A percentile compares a stretch with the other conserved stretches of the same genome.
Conservation (phyloP, 2,113 vertebrate genomes). For the Phodopus roborovskii region DNA sequence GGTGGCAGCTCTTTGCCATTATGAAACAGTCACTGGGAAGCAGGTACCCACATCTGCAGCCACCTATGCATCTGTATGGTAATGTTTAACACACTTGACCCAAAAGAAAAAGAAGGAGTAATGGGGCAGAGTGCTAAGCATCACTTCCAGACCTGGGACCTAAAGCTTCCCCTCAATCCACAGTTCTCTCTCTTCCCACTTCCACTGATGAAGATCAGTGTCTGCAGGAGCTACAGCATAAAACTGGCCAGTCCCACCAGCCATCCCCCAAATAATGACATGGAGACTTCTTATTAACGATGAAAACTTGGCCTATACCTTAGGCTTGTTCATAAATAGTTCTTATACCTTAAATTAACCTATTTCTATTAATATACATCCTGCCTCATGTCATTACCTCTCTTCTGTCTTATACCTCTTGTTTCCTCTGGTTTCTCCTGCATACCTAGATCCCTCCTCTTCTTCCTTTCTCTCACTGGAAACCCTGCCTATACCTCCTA, state of each 20-base stretch:
- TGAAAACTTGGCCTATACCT: not conserved
- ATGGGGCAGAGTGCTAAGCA: not conserved
- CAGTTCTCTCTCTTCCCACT: not conserved
- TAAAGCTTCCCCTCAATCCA: not conserved
- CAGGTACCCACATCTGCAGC: not conserved
- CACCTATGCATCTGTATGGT: not conserved
- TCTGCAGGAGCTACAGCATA: not conserved
- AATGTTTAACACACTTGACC: not conserved
- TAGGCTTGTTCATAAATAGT: not conserved
- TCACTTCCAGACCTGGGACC: not conserved
- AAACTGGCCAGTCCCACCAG: not conserved
- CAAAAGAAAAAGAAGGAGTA: not conserved
- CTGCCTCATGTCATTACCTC: not conserved
- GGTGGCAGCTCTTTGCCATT: not conserved
- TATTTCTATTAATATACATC: not conserved
- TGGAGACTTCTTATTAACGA: not conserved
- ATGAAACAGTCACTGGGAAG: not conserved
- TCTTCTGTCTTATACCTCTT: not conserved
- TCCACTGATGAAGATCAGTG: not conserved
- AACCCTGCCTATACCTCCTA: not conserved
- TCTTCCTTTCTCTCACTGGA: not conserved
- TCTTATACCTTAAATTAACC: not conserved
- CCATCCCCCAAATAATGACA: not conserved
- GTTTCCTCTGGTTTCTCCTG: not conserved
- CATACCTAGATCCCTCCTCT: not conserved